Conservation (phyloP, 2,888 invertebrate genomes). For the Lordiphosa andalusiaca region DNA sequence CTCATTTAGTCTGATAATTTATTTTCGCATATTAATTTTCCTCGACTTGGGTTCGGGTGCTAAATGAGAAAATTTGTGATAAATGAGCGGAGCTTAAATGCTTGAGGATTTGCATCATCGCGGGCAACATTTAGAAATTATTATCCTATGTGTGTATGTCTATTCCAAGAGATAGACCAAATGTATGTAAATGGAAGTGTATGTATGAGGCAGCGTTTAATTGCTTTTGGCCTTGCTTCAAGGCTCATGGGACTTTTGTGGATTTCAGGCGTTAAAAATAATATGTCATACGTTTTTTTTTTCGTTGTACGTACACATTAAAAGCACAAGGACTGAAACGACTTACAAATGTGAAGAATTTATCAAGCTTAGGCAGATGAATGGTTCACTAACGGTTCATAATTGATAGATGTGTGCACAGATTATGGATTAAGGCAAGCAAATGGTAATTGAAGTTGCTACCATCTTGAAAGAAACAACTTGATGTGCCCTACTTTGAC, state of each 20-base stretch:
- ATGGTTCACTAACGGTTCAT: slow-evolving; percentile 32
- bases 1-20: slow-evolving; percentile 73
- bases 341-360: slow-evolving; percentile 45
- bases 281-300: slow-evolving; percentile 25
- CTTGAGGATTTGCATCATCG: slow-evolving; percentile 38
- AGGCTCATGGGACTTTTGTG: slow-evolving; percentile 3
- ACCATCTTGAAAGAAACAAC: not conserved
- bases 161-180: slow-evolving; percentile 21
- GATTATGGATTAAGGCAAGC: too few species aligned
- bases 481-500: not conserved
- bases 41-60: slow-evolving; percentile 37
- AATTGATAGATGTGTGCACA: slow-evolving; percentile 21
- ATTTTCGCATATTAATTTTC: slow-evolving; percentile 74
- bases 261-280: slow-evolving; percentile 21
- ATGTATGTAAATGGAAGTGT: slow-evolving; percentile 11
- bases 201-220: slow-evolving; percentile 31
- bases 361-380: slow-evolving; percentile 50
- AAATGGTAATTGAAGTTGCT: too few species aligned
- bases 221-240: slow-evolving; percentile 41
- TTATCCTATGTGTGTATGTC: slow-evolving; percentile 31
- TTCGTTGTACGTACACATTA: slow-evolving; percentile 2
- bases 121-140: slow-evolving; percentile 30
- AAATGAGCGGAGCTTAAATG: slow-evolving; percentile 68
- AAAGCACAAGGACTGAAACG: slow-evolving; percentile 20
- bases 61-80: slow-evolving; percentile 70